Conservation (phyloP, 2,797 vertebrate genomes). For the Fundulus diaphanus region DNA sequence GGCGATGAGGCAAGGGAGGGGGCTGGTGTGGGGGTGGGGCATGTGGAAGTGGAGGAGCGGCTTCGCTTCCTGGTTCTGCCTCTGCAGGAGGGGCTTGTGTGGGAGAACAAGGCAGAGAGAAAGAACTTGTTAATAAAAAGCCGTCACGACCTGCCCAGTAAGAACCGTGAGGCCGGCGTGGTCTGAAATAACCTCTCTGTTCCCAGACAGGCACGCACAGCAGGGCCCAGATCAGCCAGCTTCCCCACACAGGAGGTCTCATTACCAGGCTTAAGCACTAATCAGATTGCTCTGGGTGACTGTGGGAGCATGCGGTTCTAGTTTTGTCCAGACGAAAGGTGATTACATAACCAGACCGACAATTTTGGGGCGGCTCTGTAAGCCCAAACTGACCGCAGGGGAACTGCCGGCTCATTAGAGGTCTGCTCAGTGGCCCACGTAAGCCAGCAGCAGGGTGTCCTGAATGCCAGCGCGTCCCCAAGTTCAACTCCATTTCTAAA, state of each 20-base stretch:
- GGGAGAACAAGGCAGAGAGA: slow-evolving; percentile 7
- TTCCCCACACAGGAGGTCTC: slow-evolving; percentile 55
- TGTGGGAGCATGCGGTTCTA: slow-evolving; percentile 28
- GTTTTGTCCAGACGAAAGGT: slow-evolving; percentile 49
- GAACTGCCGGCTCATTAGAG: slow-evolving; percentile 32
- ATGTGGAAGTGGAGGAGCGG: slow-evolving; percentile 84
- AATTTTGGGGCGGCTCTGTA: slow-evolving; percentile 35
- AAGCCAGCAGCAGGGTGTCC: slow-evolving; percentile 12
- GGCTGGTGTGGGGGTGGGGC: slow-evolving; percentile 91
- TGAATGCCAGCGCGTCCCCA: background rate
- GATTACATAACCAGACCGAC: slow-evolving; percentile 56
- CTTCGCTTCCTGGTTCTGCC: slow-evolving; percentile 85
- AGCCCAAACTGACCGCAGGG: slow-evolving; percentile 16
- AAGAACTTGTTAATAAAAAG: slow-evolving; percentile 8
- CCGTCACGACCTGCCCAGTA: background rate
- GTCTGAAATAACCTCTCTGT: slow-evolving; percentile 21
- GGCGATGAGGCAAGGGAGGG: slow-evolving; percentile 90
- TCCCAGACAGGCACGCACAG: slow-evolving; percentile 45
- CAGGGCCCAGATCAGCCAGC: slow-evolving; percentile 19
- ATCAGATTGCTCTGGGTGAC: slow-evolving; percentile 64
- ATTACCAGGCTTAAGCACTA: slow-evolving; percentile 58
- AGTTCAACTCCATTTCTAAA: background rate
- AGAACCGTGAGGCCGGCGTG: background rate
- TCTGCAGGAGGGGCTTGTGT: slow-evolving; percentile 82
- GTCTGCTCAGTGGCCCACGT: slow-evolving; percentile 16